These are phyloP conservation scores for Rhagium mordax DNA, from an alignment of 2,888 invertebrate genomes.

Conservation along the genomic window DNA sequence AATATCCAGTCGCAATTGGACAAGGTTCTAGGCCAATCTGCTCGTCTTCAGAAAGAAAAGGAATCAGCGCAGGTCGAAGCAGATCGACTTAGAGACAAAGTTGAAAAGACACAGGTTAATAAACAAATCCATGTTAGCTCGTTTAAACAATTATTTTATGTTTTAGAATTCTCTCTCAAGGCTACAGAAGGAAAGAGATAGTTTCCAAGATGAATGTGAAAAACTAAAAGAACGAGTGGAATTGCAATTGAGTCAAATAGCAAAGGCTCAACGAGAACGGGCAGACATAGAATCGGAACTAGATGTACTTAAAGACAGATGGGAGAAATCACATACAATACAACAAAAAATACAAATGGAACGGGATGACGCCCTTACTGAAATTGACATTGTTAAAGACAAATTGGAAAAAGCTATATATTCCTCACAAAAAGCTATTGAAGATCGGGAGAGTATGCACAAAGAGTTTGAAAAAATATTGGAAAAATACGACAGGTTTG, in stretches of 20 bases:
- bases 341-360: constrained; percentile 91
- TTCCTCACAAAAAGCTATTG: constrained; percentile 86
- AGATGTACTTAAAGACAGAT: constrained; percentile 86
- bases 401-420: constrained; percentile 91
- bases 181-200: constrained; percentile 91
- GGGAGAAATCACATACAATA: constrained; percentile 88
- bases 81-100: constrained; percentile 90
- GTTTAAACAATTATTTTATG: constrained; percentile 13
- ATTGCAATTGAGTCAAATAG: constrained; percentile 84
- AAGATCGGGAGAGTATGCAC: constrained; percentile 90
- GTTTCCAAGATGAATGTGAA: constrained; percentile 85
- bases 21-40: constrained; percentile 89
- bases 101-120: constrained; percentile 89
- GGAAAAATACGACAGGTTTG: constrained; percentile 91
- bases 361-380: constrained; percentile 87
- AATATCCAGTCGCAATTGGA: constrained; percentile 92
- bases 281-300: constrained; percentile 89
- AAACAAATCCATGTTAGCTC: not conserved
- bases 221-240: constrained; percentile 88
- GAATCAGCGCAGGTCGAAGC: constrained; percentile 88
- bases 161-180: constrained; percentile 80
- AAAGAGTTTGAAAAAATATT: constrained; percentile 94
- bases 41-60: constrained; percentile 90
- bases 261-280: constrained; percentile 87
- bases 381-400: constrained; percentile 89